Evolutionary conservation across 2,888 invertebrate genomes (phyloP), one percentile per base, ranked within the genome.

Genomic region (Lasioglossum calceatum): DNA sequence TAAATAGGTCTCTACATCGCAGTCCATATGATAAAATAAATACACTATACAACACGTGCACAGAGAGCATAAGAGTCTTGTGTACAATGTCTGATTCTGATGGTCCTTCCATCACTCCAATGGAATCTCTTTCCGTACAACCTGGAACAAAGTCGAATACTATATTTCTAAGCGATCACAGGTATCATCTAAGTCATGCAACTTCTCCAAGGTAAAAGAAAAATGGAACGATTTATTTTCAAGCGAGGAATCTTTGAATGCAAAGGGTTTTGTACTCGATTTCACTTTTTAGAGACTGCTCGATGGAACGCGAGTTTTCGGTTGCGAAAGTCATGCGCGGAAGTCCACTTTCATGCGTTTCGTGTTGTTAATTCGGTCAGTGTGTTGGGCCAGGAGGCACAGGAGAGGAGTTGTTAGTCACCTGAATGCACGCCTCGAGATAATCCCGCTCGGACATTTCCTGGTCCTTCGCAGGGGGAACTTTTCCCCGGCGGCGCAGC

Each of bases 361-460:
- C 54, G 64, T 82, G 90, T 74, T 67, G 78, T 90, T 90, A 90
- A 87, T 89, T 84, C 77, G 91, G 85, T 89, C 89, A 90, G 87
- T 89, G 72, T 85, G 91, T 87, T 85, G 81, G 44, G 75, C n/a
- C 77, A 80, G 81, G 87, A 79, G 81, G 23, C 12, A 44, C 44
- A 61, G 86, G 81, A 82, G 79, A 85, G 84, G 82, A 81, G 75
- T 81, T 87, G 90, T 92, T 92, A 93, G 95, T 95, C 97, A 98
- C 98, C 98, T 98, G 97, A 87, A 98, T 97, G 95, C 98, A 98
- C 96, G 97, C 97, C 94, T 96, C 97, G 94, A 97, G 97, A 96
- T 98, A 98, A 94, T 98, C 97, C 94, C 97, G 97, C 95, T 98
- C 98, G 92, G 97, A 97, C 96, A 97, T 97, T 97, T 97, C 97